Percentiles rank a stretch among this genome's conserved stretches.
Evolutionary conservation across 2,113 vertebrate species (phyloP).

Genomic region (Athene noctua): DNA sequence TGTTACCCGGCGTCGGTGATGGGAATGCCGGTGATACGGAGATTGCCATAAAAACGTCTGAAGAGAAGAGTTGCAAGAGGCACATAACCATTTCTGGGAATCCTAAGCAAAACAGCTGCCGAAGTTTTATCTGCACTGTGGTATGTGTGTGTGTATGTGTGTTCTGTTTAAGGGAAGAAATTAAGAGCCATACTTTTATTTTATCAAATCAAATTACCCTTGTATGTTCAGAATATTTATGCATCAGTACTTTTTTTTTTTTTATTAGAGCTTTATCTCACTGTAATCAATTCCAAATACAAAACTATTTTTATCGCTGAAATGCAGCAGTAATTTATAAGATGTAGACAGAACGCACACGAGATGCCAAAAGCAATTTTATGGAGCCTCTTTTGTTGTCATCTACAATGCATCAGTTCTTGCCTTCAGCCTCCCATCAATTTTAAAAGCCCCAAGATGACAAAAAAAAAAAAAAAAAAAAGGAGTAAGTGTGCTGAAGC

Average conservation of each 20-base stretch:
- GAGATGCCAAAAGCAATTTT: constrained; percentile 62
- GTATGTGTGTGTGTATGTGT: not conserved
- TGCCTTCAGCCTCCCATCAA: constrained; percentile 53
- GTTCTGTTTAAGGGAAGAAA: constrained; percentile 29
- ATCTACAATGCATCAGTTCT: constrained; percentile 50
- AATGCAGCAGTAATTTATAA: constrained; percentile 53
- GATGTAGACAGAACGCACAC: constrained; percentile 37
- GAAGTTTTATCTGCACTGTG: not conserved
- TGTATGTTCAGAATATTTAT: constrained; percentile 35
- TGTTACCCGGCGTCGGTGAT: not conserved
- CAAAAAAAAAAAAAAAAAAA: not conserved
- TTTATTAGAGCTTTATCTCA: constrained; percentile 44
- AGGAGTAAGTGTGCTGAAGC: not conserved
- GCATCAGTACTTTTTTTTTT: not conserved
- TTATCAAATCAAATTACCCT: constrained; percentile 38
- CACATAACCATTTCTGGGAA: constrained; percentile 19
- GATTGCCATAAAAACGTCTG: not conserved
- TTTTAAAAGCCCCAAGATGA: constrained; percentile 37
- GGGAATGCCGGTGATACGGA: not conserved
- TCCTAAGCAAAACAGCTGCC: not conserved
- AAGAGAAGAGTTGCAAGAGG: not conserved
- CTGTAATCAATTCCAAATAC: constrained; percentile 65
- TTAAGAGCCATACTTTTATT: constrained; percentile 26
- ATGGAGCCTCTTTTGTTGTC: constrained; percentile 59
- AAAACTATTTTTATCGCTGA: constrained; percentile 47